These are phyloP conservation scores for Pithys albifrons DNA, from an alignment of 2,113 vertebrate species.

Conservation along the genomic window DNA sequence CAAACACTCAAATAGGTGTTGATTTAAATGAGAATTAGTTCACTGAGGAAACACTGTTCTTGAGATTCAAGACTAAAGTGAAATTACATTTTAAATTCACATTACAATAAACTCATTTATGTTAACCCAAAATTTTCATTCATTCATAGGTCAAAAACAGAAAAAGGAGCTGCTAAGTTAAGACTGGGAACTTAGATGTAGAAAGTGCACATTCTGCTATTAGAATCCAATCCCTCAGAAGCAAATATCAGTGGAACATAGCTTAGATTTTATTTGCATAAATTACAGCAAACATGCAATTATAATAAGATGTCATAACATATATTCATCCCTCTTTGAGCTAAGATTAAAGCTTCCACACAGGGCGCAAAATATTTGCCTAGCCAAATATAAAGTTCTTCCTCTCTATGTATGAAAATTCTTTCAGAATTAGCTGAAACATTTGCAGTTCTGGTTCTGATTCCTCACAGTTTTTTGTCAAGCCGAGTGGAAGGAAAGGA, in stretches of 20 bases:
- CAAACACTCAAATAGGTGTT: background rate
- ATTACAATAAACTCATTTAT: background rate
- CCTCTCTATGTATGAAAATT: background rate
- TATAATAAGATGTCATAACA: background rate
- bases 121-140: background rate
- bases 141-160: background rate
- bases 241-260: background rate
- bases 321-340: background rate
- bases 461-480: background rate
- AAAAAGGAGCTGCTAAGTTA: background rate
- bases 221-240: background rate
- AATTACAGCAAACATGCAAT: background rate
- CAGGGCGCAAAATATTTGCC: background rate
- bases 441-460: background rate
- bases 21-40: background rate
- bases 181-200: background rate
- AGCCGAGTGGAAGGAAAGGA: background rate
- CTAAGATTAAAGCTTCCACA: background rate
- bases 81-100: background rate
- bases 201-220: background rate
- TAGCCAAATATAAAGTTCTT: background rate
- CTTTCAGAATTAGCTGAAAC: background rate
- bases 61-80: background rate
- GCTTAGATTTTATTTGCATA: background rate
- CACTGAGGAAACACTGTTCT: background rate